phyloP scores from a whole-genome alignment of 1,140 invertebrate species.

The Pinna nobilis region DNA sequence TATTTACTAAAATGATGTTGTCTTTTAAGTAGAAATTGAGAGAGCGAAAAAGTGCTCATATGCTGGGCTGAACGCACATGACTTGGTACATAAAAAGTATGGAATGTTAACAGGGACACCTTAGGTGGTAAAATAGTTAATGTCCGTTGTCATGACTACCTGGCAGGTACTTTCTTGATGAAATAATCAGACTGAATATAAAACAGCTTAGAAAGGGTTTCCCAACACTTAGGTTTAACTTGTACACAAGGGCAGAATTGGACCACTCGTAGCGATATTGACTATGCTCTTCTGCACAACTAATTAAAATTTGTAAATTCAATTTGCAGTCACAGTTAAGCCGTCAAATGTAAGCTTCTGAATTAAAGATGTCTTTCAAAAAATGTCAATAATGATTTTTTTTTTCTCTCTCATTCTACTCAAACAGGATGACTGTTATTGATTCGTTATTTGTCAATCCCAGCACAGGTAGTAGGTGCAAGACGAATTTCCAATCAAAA shows the following conservation, averaged over 20 bases:
- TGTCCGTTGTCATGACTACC: conserved; percentile 30
- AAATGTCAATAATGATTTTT: neutral
- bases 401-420: neutral
- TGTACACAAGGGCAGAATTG: neutral
- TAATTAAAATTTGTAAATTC: conserved; percentile 47
- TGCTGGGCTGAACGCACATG: no score
- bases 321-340: conserved; percentile 28
- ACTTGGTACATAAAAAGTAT: no score
- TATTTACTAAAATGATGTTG: no score
- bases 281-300: conserved; percentile 33
- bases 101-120: no score
- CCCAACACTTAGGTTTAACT: neutral
- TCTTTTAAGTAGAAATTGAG: no score
- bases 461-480: no score
- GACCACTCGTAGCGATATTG: conserved; percentile 26
- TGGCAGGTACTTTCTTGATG: conserved; percentile 36
- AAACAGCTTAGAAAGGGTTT: neutral
- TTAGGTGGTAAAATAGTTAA: conserved; percentile 38
- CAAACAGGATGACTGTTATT: conserved; percentile 6
- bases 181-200: conserved; percentile 18
- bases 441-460: no score
- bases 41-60: no score
- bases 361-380: conserved; percentile 7
- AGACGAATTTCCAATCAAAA: no score
- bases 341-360: neutral